phyloP scores from a whole-genome alignment of 1,140 invertebrate genomes.

The Eriocheir sinensis region DNA sequence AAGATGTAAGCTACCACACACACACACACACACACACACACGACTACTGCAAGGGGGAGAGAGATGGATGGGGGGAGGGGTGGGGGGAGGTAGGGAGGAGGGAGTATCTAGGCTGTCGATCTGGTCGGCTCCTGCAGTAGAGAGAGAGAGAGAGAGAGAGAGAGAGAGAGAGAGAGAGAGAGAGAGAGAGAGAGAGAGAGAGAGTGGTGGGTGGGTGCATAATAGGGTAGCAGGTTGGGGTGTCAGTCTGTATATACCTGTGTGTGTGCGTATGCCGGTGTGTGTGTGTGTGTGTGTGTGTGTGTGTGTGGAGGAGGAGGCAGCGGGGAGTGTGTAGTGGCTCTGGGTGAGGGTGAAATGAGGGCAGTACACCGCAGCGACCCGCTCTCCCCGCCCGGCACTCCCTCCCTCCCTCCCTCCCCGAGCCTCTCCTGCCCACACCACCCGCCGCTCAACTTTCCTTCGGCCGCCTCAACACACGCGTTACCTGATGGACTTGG shows the following conservation, averaged over 20 bases:
- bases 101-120: neutral
- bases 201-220: too few relatives aligned
- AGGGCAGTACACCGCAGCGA: neutral
- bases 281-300: constrained; percentile 38
- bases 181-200: constrained; percentile 14
- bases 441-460: neutral
- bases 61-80: neutral
- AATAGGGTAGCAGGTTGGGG: too few relatives aligned
- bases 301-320: neutral
- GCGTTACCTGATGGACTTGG: constrained; percentile 91
- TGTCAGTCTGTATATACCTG: too few relatives aligned
- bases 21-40: too few relatives aligned
- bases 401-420: neutral
- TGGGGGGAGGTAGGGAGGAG: neutral
- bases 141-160: constrained; percentile 22
- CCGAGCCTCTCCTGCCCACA: neutral
- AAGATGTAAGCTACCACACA: too few relatives aligned
- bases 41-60: too few relatives aligned
- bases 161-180: constrained; percentile 22
- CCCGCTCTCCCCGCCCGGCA: neutral
- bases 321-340: neutral
- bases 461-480: neutral
- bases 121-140: neutral
- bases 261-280: too few relatives aligned
- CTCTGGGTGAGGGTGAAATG: constrained; percentile 23